Percentiles rank a stretch among this genome's conserved stretches.
phyloP scores from a whole-genome alignment of 2,888 invertebrate species.

The Agrotis clavis region DNA sequence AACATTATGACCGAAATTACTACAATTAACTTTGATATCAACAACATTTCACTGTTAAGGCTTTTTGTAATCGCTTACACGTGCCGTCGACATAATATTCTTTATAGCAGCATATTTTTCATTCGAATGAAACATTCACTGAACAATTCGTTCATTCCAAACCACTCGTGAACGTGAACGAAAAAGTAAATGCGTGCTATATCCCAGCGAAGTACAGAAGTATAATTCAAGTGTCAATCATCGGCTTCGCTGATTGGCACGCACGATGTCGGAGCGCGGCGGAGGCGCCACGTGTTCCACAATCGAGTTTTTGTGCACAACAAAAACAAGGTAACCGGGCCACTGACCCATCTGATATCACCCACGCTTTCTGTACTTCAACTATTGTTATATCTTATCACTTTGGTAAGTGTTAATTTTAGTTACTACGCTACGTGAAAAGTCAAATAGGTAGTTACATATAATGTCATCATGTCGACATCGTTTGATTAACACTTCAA shows the following conservation, averaged over 20 bases:
- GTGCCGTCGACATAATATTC: slow-evolving; percentile 26
- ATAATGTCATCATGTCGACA: slow-evolving; percentile 11
- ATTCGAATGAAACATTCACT: slow-evolving; percentile 9
- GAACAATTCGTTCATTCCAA: slow-evolving; percentile 23
- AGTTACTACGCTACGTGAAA: not conserved
- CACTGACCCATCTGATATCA: slow-evolving; percentile 62
- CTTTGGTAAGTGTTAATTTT: slow-evolving; percentile 13
- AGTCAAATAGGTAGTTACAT: not conserved
- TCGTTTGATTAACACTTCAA: slow-evolving; percentile 13
- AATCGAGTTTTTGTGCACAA: slow-evolving; percentile 33
- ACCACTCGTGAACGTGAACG: slow-evolving; percentile 19
- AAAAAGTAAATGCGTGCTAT: slow-evolving; percentile 31
- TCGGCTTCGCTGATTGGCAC: slow-evolving; percentile 55
- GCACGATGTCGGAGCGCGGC: slow-evolving; percentile 26
- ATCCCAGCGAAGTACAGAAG: slow-evolving; percentile 29
- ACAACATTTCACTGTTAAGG: slow-evolving; percentile 26
- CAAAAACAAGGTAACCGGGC: slow-evolving; percentile 60
- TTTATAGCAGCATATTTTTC: slow-evolving; percentile 1
- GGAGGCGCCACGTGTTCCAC: slow-evolving; percentile 37
- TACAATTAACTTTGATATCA: slow-evolving; percentile 28
- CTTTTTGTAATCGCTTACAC: slow-evolving; percentile 34
- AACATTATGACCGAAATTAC: slow-evolving; percentile 25
- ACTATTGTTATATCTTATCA: slow-evolving; percentile 47
- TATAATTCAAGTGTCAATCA: slow-evolving; percentile 60
- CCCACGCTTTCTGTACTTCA: slow-evolving; percentile 31